Evolutionary conservation across 2,888 invertebrate genomes (phyloP), one percentile per base, ranked within the genome.

Genomic region (Lycaena phlaeas): DNA sequence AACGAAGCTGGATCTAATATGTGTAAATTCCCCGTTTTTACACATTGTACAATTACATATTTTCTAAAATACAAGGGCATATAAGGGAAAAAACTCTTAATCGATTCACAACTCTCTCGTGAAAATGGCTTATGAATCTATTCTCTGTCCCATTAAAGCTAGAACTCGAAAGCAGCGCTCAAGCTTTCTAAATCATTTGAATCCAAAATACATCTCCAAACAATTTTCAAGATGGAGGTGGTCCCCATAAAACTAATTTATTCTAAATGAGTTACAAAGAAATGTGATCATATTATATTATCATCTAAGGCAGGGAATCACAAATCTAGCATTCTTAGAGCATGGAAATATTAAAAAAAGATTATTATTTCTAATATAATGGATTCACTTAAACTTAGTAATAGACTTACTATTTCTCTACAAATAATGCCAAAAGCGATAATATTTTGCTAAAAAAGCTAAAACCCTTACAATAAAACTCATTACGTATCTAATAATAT

Each of bases 1-100:
- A 61, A 55, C 59, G 56, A 68, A 65, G 53, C 66, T 64, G 61
- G 70, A 68, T 43, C 61, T 61, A 57, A 52, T 28, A 52, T 72
- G 79, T 84, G 84, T 82, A 82, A 82, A 82, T 68, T 84, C 84
- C 84, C 84, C 84, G 48, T 51, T 73, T 56, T 82, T 79, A 82
- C 84, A 84, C 79, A 72, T 59, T 48, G 41, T 42, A 51, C 44
- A 53, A 52, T 49, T 51, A 56, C 57, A 51, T 49, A 61, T 53
- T 59, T 42, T 57, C 64, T 64, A 63, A 46, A 48, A 54, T 50
- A 58, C 54, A 45, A 29, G 43, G 27, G 45, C 28, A 42, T 41
- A 64, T 17, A 66, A 45, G 56, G 48, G 56, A 57, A 50, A 55
- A 66, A 46, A 51, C 56, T 64, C 65, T 68, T 59, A 52, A 58